Percentiles rank a stretch among this genome's conserved stretches.
Conservation (phyloP, 2,797 vertebrate species). For the Streptopelia turtur region DNA sequence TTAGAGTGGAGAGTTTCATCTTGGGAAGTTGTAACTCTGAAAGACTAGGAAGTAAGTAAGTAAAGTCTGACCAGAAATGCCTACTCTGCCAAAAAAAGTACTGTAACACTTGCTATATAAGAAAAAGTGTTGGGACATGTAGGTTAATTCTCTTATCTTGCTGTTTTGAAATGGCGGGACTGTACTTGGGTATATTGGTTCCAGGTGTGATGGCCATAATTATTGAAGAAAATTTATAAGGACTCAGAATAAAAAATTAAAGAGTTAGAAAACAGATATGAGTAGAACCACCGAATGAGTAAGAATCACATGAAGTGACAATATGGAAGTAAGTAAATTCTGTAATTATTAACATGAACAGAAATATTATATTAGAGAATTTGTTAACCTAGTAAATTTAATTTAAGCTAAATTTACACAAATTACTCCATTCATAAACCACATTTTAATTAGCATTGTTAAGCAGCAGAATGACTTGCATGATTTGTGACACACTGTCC, state of each 20-base stretch:
- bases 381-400: background rate
- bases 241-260: background rate
- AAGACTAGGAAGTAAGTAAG: background rate
- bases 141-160: background rate
- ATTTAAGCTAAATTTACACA: background rate
- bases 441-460: background rate
- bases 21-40: background rate
- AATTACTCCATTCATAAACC: background rate
- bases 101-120: background rate
- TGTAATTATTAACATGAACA: background rate
- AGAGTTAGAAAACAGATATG: background rate
- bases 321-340: background rate
- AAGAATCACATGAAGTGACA: background rate
- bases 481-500: background rate
- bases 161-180: background rate
- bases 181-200: background rate
- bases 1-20: background rate
- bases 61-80: background rate
- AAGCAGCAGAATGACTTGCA: background rate
- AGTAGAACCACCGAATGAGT: background rate
- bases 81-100: background rate
- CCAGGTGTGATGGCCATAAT: background rate
- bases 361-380: background rate
- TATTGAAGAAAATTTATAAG: background rate
- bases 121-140: background rate